Conservation (phyloP, 2,113 vertebrate species). For the Microcebus lehilahytsara region DNA sequence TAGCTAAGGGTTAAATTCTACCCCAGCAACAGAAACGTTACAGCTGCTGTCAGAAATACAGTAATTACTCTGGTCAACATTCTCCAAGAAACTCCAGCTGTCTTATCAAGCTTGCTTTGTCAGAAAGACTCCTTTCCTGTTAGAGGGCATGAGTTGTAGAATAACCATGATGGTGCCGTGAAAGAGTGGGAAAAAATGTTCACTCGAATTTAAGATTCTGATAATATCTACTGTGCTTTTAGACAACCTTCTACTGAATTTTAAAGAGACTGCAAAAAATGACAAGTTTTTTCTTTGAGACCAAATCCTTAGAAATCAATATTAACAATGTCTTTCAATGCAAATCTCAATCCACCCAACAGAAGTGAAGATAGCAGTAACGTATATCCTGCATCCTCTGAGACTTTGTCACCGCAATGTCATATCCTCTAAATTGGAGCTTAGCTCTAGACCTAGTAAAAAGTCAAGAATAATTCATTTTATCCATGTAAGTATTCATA, state of each 20-base stretch:
- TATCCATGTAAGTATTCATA: background rate
- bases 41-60: constrained; percentile 68
- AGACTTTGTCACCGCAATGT: background rate
- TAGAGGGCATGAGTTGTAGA: constrained; percentile 30
- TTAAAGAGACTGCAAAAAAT: background rate
- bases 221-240: background rate
- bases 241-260: background rate
- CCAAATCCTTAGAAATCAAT: background rate
- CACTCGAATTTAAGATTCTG: constrained; percentile 31
- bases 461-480: background rate
- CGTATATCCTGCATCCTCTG: rapidly evolving
- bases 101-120: constrained; percentile 72
- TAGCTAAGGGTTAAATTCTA: constrained; percentile 42
- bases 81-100: constrained; percentile 69
- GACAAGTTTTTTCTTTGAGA: constrained; percentile 9
- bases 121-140: constrained; percentile 50
- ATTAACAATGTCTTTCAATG: background rate
- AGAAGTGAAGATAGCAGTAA: background rate
- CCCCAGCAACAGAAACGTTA: constrained; percentile 34
- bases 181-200: constrained; percentile 31
- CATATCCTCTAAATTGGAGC: background rate
- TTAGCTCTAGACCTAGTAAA: background rate
- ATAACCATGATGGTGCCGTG: background rate
- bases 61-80: constrained; percentile 67
- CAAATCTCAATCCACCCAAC: background rate